Base-by-base conservation (phyloP, 2,113 vertebrate species). In the Carlito syrichta region DNA sequence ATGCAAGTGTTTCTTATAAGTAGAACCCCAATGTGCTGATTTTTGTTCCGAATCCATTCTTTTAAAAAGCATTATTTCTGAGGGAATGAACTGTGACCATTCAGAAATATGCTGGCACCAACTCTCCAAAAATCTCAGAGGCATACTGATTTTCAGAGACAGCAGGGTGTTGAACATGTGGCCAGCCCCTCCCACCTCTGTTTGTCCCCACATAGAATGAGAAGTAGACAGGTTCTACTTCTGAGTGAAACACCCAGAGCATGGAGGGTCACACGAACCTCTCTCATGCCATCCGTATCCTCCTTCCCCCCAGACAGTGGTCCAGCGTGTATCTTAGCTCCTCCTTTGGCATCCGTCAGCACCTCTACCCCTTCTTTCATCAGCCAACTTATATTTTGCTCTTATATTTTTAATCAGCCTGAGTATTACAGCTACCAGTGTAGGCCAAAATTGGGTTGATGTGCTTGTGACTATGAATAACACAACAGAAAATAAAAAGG, bases 261-360 rank as follows among this genome's bases (percentile, higher is more conserved):
- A 43, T n/a, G 63, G 58, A 83, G 68, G 6, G 81, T 73, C 92
- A 96, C 89, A 77, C 92, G 97, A 97, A 96, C 92, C 38, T 90
- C 95, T 84, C 95, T 95, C 85, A 43, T 84, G 63, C 54, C 38
- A 25, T 35, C 74, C 94, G 86, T 66, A 84, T 74, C 92, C 93
- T 97, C 91, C 94, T 93, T 76, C 81, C 96, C 97, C 87, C 97
- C 77, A 96, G 98, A 97, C 98, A 97, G 60, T 7, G 0, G 0
- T 94, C 94, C 98, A 97, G 58, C 3, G 25, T 62, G 45, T 95
- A 97, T 96, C 98, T 97, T 89, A 96, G 73, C 85, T 98, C 91
- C 84, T 95, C 97, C 95, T 78, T 89, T 62, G 95, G 83, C 93
- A 54, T 97, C 96, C 1, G 9, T 95, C 97, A 76, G 76, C 19